Evolutionary conservation across 2,797 vertebrate genomes (phyloP).

Genomic region (Buceros bicornis): DNA sequence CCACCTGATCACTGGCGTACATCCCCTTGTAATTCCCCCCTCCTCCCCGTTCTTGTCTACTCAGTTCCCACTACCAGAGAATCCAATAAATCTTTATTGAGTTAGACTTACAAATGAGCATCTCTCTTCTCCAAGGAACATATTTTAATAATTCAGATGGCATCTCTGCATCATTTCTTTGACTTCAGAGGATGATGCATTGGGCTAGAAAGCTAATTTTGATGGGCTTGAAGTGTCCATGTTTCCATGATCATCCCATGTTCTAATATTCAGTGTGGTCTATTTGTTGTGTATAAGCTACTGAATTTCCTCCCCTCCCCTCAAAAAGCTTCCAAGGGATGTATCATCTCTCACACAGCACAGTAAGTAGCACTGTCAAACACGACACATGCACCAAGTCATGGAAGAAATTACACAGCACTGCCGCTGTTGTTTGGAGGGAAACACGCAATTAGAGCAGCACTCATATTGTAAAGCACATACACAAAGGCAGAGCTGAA

Average conservation of each 20-base stretch:
- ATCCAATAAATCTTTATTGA: slow-evolving; percentile 34
- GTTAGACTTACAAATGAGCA: neutral
- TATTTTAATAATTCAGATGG: slow-evolving; percentile 53
- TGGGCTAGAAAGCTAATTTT: slow-evolving; percentile 14
- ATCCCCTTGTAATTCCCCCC: neutral
- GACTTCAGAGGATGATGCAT: slow-evolving; percentile 29
- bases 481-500: neutral
- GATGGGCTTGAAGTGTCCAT: neutral
- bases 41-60: neutral
- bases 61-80: slow-evolving; percentile 37
- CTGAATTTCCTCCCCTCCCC: neutral
- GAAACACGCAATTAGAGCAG: neutral
- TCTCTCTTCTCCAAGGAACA: slow-evolving; percentile 40
- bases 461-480: neutral
- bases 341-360: neutral
- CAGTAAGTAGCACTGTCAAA: neutral
- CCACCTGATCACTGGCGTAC: neutral
- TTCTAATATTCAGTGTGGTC: neutral
- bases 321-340: neutral
- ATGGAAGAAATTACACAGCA: neutral
- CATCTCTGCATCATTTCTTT: slow-evolving; percentile 36
- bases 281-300: neutral
- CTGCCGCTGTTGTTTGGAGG: slow-evolving; percentile 2
- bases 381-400: neutral
- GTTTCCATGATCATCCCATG: neutral